phyloP scores from a whole-genome alignment of 2,113 vertebrate genomes.

The Peucedramus taeniatus region DNA sequence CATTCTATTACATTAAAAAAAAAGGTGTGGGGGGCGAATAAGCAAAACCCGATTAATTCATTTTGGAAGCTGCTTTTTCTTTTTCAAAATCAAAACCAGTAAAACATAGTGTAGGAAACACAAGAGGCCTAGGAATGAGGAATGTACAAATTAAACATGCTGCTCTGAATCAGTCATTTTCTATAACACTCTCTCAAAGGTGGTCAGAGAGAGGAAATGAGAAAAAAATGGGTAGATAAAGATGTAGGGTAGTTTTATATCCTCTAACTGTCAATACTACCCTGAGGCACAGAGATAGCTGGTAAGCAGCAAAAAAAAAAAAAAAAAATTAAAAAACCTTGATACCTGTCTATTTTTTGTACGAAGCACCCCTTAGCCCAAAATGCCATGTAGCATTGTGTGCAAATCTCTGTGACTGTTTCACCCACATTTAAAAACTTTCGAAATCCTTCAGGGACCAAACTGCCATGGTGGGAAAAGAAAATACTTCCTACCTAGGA shows the following conservation, averaged over 20 bases:
- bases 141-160: not conserved
- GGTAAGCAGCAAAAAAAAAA: not conserved
- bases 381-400: not conserved
- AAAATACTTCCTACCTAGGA: not conserved
- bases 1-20: not conserved
- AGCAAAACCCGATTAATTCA: not conserved
- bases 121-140: not conserved
- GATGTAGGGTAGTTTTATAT: not conserved
- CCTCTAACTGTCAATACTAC: not conserved
- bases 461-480: not conserved
- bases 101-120: not conserved
- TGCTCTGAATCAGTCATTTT: not conserved
- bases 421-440: not conserved
- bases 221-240: not conserved
- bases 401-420: not conserved
- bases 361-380: not conserved
- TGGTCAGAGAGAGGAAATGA: not conserved
- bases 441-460: not conserved
- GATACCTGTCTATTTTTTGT: not conserved
- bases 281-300: not conserved
- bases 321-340: not conserved
- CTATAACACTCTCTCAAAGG: not conserved
- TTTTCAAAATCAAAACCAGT: not conserved
- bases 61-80: not conserved
- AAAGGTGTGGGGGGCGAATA: fast-evolving